Conservation (phyloP, 2,113 vertebrate genomes). For the Hippocampus barbouri region DNA sequence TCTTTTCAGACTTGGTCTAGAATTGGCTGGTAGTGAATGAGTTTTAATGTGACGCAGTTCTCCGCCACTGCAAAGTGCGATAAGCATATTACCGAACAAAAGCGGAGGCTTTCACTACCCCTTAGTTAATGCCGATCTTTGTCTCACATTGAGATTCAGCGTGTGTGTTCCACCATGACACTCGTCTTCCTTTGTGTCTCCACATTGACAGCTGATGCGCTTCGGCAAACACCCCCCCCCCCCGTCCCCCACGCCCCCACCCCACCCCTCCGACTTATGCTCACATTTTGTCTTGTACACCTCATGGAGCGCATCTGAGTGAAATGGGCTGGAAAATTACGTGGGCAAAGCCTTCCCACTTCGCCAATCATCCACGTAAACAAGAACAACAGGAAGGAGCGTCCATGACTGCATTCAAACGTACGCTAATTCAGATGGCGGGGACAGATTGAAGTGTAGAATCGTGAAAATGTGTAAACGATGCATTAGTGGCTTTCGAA, state of each 20-base stretch:
- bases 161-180: background rate
- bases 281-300: slow-evolving; percentile 27
- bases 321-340: slow-evolving; percentile 41
- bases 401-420: slow-evolving; percentile 29
- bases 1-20: no score
- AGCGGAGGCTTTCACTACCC: no score
- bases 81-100: no score
- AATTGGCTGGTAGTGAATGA: no score
- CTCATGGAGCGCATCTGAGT: slow-evolving; percentile 38
- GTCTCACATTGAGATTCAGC: no score
- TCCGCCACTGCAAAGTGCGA: no score
- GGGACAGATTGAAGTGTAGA: background rate
- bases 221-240: slow-evolving; percentile 1
- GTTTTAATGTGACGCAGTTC: no score
- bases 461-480: background rate
- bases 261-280: slow-evolving; percentile 1
- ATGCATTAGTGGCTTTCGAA: no score
- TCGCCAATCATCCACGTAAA: slow-evolving; percentile 35
- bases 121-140: no score
- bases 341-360: slow-evolving; percentile 18
- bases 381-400: slow-evolving; percentile 36
- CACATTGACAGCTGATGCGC: slow-evolving; percentile 31
- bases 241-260: no score
- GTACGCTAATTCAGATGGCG: slow-evolving; percentile 20
- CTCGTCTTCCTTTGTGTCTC: slow-evolving; percentile 12